Conservation (phyloP, 2,113 vertebrate genomes). For the Mellivora capensis region DNA sequence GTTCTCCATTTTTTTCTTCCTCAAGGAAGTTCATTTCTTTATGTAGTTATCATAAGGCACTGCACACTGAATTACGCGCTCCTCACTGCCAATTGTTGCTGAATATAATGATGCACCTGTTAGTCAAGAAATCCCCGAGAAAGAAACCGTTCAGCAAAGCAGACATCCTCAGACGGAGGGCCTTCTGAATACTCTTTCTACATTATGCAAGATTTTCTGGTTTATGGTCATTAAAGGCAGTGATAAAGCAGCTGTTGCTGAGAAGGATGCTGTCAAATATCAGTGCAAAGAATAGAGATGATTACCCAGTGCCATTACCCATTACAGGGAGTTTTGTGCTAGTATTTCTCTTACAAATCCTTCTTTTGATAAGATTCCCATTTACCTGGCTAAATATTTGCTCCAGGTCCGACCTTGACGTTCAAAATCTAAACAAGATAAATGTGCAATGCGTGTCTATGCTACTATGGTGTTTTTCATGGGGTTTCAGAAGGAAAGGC, state of each 20-base stretch:
- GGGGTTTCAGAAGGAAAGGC: neutral
- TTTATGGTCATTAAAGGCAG: slow-evolving; percentile 74
- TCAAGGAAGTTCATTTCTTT: slow-evolving; percentile 74
- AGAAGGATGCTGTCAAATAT: slow-evolving; percentile 70
- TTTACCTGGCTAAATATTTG: slow-evolving; percentile 38
- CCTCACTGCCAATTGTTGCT: slow-evolving; percentile 72
- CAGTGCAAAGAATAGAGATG: slow-evolving; percentile 57
- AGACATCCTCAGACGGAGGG: slow-evolving; percentile 59
- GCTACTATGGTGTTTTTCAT: neutral
- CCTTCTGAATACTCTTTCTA: slow-evolving; percentile 67
- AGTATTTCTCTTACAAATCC: slow-evolving; percentile 46
- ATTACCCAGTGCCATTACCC: slow-evolving; percentile 24
- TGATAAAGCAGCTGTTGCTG: slow-evolving; percentile 78
- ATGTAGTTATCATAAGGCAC: slow-evolving; percentile 59
- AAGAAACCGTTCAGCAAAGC: slow-evolving; percentile 62
- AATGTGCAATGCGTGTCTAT: neutral
- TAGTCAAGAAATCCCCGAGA: slow-evolving; percentile 79
- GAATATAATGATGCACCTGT: slow-evolving; percentile 77
- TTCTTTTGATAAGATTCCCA: slow-evolving; percentile 47
- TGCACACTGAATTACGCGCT: slow-evolving; percentile 56
- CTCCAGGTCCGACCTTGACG: slow-evolving; percentile 40
- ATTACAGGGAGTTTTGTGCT: slow-evolving; percentile 46
- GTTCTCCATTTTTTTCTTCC: slow-evolving; percentile 58
- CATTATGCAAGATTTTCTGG: slow-evolving; percentile 78
- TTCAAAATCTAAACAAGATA: slow-evolving; percentile 25